Percentiles rank a stretch among this genome's conserved stretches.
phyloP scores from a whole-genome alignment of 2,797 vertebrate genomes.

The Galago senegalensis region DNA sequence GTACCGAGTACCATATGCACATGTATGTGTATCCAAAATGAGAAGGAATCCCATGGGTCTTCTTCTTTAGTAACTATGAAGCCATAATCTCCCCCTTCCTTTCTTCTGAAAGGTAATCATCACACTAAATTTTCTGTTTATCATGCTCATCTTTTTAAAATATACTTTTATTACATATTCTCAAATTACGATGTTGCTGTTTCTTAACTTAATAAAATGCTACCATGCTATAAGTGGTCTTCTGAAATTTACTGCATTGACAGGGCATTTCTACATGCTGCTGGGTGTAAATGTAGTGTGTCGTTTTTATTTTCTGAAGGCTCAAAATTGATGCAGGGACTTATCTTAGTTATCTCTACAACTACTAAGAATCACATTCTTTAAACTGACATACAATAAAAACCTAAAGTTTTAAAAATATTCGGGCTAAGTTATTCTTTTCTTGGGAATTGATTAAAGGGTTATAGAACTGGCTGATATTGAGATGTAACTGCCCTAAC shows the following conservation, averaged over 20 bases:
- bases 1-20: not conserved
- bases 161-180: not conserved
- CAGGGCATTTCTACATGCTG: not conserved
- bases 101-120: not conserved
- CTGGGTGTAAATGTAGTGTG: not conserved
- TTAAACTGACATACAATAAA: conserved; percentile 34
- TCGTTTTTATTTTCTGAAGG: not conserved
- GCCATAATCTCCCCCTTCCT: not conserved
- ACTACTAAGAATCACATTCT: not conserved
- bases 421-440: not conserved
- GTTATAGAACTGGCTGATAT: not conserved
- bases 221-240: not conserved
- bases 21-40: not conserved
- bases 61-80: not conserved
- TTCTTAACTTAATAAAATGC: conserved; percentile 23
- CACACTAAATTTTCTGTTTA: not conserved
- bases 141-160: not conserved
- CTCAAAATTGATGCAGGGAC: not conserved
- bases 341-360: not conserved
- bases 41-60: not conserved
- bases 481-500: not conserved
- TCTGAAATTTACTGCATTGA: not conserved
- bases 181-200: not conserved
- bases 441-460: conserved; percentile 3
- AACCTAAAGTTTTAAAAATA: not conserved